Base-by-base conservation (phyloP, 2,113 vertebrate genomes). In the Manacus vitellinus region DNA sequence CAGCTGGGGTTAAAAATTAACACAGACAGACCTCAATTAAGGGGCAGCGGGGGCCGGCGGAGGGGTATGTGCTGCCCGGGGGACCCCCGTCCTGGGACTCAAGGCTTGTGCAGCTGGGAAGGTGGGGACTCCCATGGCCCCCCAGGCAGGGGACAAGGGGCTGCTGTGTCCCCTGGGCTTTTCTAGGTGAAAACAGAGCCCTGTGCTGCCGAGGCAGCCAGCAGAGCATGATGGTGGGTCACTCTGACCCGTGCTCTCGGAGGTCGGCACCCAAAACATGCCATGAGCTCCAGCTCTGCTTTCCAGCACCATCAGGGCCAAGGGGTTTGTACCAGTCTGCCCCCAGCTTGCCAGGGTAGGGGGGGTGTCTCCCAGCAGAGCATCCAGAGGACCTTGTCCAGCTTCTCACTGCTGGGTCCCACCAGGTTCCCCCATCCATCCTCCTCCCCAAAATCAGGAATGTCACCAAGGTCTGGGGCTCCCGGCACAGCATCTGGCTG, bases 1-100 rank as follows among this genome's bases (percentile, higher is more conserved):
- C 95, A 92, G 94, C 79, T 76, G 92, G 89, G 96, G 92, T 97
- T 97, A 97, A 97, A 96, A 85, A 97, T 97, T 97, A 97, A 97
- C 96, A 1, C 49, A 1, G 74, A 17, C 72, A 0, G 9, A 66
- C 9, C 88, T 59, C 70, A 9, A 25, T 14, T 5, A 14, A 47
- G 4, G 7, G 56, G 73, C 5, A 4, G 77, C 19, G 8, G 89
- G 65, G 92, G 73, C 87, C 12, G 10, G 47, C 5, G 0, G n/a
- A 24, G 83, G 72, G 79, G 39, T 8, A 0, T 4, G 47, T 28
- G 85, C 47, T 37, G 56, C 58, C 43, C 2, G 2, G 8, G 35
- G 11, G 33, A 68, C 59, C 65, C 78, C 27, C 10, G 8, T 4
- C 5, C 33, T 2, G 18, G 6, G 2, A 2, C 31, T 28, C 8